Evolutionary conservation across 2,888 invertebrate species (phyloP).

Genomic region (Tenthredo scrophulariae): DNA sequence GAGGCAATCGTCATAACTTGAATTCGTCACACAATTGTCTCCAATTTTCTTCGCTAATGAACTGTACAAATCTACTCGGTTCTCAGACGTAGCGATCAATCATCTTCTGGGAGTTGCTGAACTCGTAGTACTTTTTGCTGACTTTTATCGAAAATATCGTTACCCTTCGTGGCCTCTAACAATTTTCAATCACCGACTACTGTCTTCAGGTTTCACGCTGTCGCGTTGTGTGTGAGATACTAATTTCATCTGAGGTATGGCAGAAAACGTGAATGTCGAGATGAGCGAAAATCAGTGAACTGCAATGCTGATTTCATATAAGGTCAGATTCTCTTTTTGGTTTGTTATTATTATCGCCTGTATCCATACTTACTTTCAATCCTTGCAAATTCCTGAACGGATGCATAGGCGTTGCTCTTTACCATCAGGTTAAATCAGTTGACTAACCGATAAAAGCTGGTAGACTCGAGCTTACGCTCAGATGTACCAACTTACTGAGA

Average conservation of each 20-base stretch:
- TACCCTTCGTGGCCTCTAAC: not conserved
- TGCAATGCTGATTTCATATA: not conserved
- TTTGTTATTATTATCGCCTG: not conserved
- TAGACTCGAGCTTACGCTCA: not conserved
- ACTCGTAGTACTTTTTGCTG: conserved; percentile 13
- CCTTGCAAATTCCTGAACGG: not conserved
- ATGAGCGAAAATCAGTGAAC: conserved; percentile 3
- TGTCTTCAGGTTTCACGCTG: conserved; percentile 5
- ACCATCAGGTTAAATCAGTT: conserved; percentile 9
- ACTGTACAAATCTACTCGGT: conserved; percentile 46
- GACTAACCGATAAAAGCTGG: not conserved
- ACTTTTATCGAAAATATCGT: conserved; percentile 11
- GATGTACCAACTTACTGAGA: conserved; percentile 2
- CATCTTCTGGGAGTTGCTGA: conserved; percentile 13
- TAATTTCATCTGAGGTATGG: conserved; percentile 15
- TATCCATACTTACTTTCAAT: not conserved
- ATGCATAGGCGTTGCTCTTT: not conserved
- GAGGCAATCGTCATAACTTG: conserved; percentile 43
- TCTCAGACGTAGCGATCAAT: conserved; percentile 43
- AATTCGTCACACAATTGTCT: conserved; percentile 50
- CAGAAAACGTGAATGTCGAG: not conserved
- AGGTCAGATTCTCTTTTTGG: conserved; percentile 1
- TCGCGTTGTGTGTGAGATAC: conserved; percentile 7
- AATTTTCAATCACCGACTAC: conserved; percentile 20
- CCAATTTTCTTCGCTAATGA: conserved; percentile 51